A percentile compares a stretch with the other conserved stretches of the same genome.
phyloP scores from a whole-genome alignment of 2,797 vertebrate species.

The Bradypodion pumilum region DNA sequence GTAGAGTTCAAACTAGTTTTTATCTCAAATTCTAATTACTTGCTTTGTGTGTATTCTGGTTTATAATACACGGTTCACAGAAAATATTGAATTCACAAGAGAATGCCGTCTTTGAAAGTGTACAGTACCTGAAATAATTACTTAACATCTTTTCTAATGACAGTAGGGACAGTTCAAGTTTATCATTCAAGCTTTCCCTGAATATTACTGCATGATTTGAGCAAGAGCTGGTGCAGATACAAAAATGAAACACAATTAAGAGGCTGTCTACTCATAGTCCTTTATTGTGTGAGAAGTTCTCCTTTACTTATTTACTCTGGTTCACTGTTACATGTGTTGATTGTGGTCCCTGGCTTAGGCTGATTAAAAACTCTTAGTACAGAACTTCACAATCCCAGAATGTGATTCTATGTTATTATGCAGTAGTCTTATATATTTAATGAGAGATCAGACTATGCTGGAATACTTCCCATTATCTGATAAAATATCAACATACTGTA shows the following conservation, averaged over 20 bases:
- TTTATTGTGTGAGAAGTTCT: background rate
- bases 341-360: background rate
- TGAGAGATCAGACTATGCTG: background rate
- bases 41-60: background rate
- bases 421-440: background rate
- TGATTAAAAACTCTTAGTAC: background rate
- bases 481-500: background rate
- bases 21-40: background rate
- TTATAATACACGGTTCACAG: background rate
- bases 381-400: background rate
- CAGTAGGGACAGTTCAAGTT: background rate
- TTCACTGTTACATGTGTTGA: background rate
- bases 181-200: background rate
- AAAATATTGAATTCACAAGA: background rate
- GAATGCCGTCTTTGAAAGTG: conserved; percentile 1
- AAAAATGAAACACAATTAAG: background rate
- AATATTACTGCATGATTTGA: background rate
- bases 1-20: background rate
- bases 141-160: background rate
- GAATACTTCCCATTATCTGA: background rate
- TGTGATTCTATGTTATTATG: background rate
- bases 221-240: background rate
- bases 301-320: background rate
- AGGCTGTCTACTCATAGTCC: no score
- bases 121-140: background rate